Conservation (phyloP, 1,140 invertebrate genomes). For the Rhagoletis pomonella region DNA sequence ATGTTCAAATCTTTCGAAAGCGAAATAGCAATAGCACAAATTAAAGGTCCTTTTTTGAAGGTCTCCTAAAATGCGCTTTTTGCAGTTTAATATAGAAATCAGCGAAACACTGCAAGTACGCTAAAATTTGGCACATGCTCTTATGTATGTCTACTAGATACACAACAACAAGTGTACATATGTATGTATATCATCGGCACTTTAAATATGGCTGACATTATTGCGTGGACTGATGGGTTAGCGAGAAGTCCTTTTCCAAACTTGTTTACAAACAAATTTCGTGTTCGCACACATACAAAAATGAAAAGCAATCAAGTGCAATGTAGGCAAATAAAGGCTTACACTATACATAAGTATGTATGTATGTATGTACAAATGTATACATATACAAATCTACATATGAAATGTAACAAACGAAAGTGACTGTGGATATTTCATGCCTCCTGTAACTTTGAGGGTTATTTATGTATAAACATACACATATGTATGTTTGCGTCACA, state of each 20-base stretch:
- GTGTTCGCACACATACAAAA: not conserved
- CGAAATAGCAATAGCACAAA: no score
- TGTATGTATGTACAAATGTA: not conserved
- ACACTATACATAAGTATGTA: not conserved
- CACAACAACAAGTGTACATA: not conserved
- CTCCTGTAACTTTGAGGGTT: no score
- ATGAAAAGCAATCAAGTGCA: not conserved
- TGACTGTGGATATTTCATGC: not conserved
- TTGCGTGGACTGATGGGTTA: not conserved
- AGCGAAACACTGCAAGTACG: not conserved
- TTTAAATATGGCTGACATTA: not conserved
- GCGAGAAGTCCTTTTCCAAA: not conserved
- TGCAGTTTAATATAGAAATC: no score
- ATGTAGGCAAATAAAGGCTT: not conserved
- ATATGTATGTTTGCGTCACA: no score
- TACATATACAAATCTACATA: not conserved
- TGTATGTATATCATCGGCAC: not conserved
- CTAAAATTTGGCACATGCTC: not conserved
- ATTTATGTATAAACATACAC: no score
- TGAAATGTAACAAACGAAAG: not conserved
- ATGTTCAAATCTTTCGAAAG: no score
- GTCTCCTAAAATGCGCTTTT: no score
- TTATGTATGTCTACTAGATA: not conserved
- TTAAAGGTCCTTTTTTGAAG: no score
- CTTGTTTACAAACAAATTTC: slow-evolving; percentile 17